A percentile compares a stretch with the other conserved stretches of the same genome.
These are phyloP conservation scores for Gyrodactylus bullatarudis DNA, from an alignment of 1,140 invertebrate genomes.

Conservation along the genomic window DNA sequence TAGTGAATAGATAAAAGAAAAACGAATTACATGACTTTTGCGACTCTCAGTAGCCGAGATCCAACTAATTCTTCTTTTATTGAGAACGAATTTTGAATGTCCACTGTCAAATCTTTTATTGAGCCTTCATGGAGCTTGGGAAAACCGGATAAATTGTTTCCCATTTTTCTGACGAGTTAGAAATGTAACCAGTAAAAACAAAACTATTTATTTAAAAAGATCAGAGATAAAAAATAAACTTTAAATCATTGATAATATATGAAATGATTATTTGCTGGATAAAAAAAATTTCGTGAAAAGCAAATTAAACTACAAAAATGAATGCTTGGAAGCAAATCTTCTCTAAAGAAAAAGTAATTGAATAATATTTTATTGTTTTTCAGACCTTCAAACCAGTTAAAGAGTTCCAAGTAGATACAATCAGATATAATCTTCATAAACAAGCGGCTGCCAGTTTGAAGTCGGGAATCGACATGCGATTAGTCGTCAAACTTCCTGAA, in stretches of 20 bases:
- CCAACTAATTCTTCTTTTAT: not conserved
- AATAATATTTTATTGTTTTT: too few relatives aligned
- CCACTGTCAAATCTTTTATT: not conserved
- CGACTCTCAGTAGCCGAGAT: not conserved
- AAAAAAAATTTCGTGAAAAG: too few relatives aligned
- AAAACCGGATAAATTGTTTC: not conserved
- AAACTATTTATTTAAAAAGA: too few relatives aligned
- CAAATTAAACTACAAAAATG: too few relatives aligned
- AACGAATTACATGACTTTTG: not conserved
- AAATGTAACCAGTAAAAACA: too few relatives aligned
- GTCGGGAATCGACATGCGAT: constrained; percentile 57
- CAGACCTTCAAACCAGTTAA: constrained; percentile 63
- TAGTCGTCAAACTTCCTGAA: constrained; percentile 44
- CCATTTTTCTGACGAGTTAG: too few relatives aligned
- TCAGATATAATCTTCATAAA: constrained; percentile 61
- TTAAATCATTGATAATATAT: too few relatives aligned
- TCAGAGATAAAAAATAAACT: too few relatives aligned
- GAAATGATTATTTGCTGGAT: too few relatives aligned
- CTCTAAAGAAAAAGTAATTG: not conserved
- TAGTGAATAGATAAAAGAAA: too few relatives aligned
- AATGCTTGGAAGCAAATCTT: not conserved
- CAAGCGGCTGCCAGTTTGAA: constrained; percentile 63
- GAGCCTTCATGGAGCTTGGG: not conserved
- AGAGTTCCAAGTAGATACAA: constrained; percentile 50
- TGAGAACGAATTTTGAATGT: not conserved